Conservation (phyloP, 2,113 vertebrate species). For the Poeciliopsis retropinna region DNA sequence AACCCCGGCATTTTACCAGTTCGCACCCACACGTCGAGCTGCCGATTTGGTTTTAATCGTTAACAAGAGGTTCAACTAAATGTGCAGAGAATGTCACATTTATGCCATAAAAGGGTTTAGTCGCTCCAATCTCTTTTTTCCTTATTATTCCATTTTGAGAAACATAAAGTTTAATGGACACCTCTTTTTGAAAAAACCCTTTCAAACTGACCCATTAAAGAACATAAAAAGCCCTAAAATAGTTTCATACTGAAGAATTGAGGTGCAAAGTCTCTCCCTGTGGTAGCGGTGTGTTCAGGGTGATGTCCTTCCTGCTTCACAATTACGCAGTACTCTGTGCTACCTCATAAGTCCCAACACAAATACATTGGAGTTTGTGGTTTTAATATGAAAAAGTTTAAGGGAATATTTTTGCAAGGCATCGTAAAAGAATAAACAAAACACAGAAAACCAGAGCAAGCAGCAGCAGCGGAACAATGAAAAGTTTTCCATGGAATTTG, state of each 20-base stretch:
- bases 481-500: slow-evolving; percentile 5
- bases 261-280: not conserved
- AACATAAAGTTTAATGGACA: not conserved
- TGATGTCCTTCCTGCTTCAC: not conserved
- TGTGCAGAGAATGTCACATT: not conserved
- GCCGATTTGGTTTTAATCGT: not conserved
- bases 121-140: not conserved
- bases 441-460: not conserved
- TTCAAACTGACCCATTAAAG: not conserved
- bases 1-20: not conserved
- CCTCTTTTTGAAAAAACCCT: not conserved
- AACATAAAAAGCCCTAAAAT: not conserved
- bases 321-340: not conserved
- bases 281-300: too few relatives aligned
- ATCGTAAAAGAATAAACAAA: not conserved
- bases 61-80: not conserved
- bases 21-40: not conserved
- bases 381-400: not conserved
- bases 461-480: not conserved
- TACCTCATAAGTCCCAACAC: not conserved
- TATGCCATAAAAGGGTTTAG: not conserved
- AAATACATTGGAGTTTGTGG: not conserved
- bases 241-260: not conserved
- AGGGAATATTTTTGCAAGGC: not conserved
- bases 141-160: not conserved